Percentiles rank a stretch among this genome's conserved stretches.
These are phyloP conservation scores for Tringa solitaria DNA, from an alignment of 2,113 vertebrate species.

Conservation along the genomic window DNA sequence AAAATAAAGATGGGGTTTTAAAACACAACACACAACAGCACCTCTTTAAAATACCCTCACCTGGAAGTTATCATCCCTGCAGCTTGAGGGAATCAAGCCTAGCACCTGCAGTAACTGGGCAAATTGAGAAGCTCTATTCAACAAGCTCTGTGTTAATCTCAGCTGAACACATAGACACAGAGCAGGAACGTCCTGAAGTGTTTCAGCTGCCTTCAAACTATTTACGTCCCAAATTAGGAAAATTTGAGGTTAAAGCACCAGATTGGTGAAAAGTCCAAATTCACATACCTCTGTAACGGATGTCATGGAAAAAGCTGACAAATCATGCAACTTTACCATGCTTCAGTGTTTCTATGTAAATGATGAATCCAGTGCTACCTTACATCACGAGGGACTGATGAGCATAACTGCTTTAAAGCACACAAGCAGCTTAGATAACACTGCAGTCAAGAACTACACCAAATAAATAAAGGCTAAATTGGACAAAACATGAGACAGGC, in stretches of 20 bases:
- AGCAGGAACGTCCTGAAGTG: neutral
- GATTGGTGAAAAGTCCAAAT: neutral
- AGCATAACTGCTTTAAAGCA: neutral
- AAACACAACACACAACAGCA: neutral
- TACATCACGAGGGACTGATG: neutral
- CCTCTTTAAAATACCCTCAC: neutral
- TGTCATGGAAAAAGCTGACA: neutral
- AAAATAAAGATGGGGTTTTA: neutral
- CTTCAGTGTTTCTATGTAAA: neutral
- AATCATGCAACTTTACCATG: neutral
- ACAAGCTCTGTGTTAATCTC: neutral
- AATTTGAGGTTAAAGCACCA: neutral
- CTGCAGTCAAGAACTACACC: neutral
- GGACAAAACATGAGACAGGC: constrained; percentile 7
- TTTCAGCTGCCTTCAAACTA: neutral
- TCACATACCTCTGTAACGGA: neutral
- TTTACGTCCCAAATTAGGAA: neutral
- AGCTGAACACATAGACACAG: neutral
- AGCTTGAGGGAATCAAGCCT: neutral
- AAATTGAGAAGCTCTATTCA: neutral
- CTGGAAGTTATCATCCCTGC: neutral
- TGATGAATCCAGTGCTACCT: neutral
- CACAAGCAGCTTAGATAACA: neutral
- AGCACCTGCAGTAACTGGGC: neutral
- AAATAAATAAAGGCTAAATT: constrained; percentile 28